Percentiles rank a stretch among this genome's conserved stretches.
These are phyloP conservation scores for Ailuropoda melanoleuca DNA, from an alignment of 2,113 vertebrate genomes.

Conservation along the genomic window DNA sequence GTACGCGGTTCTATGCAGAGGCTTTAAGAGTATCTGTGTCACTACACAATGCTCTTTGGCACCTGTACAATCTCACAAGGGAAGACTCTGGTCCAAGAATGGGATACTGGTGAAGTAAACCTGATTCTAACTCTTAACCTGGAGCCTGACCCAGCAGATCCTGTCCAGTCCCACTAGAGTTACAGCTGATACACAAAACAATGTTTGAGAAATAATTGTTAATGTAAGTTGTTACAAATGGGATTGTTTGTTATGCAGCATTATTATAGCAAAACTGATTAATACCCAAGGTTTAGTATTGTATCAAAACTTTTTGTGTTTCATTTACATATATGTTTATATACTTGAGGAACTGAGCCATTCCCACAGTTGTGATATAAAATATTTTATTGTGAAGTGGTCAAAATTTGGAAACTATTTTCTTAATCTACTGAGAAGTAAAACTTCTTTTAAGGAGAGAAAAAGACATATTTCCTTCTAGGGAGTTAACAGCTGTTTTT, in stretches of 20 bases:
- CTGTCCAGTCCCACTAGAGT: not conserved
- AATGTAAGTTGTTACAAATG: not conserved
- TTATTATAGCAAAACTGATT: not conserved
- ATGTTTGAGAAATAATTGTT: not conserved
- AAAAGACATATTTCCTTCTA: not conserved
- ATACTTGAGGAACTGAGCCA: not conserved
- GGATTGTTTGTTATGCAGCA: not conserved
- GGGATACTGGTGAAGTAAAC: not conserved
- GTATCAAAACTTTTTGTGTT: not conserved
- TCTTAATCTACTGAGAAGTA: not conserved
- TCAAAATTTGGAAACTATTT: not conserved
- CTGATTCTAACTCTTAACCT: not conserved
- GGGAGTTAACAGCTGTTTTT: not conserved
- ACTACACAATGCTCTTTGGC: not conserved
- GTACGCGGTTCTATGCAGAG: not conserved
- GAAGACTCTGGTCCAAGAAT: not conserved
- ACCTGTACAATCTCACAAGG: not conserved
- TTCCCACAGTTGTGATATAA: not conserved
- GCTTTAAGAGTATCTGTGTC: not conserved
- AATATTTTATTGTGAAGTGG: not conserved
- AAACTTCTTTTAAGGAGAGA: not conserved
- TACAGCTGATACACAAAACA: not conserved
- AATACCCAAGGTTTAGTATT: not conserved
- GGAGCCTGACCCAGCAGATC: not conserved
- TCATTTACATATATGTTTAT: not conserved